Evolutionary conservation across 2,113 vertebrate species (phyloP).

Genomic region (Petrocephalus microphthalmus): DNA sequence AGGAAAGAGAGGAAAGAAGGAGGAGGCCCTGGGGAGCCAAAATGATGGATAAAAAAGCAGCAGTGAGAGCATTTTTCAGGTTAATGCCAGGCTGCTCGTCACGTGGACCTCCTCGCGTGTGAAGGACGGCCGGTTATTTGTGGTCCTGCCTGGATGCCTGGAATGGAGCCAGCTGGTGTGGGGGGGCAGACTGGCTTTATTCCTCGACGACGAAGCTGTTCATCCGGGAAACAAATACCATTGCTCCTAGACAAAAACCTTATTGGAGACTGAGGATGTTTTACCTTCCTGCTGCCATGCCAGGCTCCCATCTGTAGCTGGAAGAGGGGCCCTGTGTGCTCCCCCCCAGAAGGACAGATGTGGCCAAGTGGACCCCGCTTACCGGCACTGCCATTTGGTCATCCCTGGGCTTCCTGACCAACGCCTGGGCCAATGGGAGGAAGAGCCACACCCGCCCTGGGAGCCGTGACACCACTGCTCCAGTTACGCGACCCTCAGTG

Average conservation of each 20-base stretch:
- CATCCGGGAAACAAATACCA: neutral
- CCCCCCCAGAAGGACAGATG: neutral
- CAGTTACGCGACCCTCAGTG: neutral
- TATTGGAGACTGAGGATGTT: neutral
- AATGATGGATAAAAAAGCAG: neutral
- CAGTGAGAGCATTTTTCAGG: neutral
- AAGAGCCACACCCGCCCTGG: neutral
- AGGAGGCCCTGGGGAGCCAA: neutral
- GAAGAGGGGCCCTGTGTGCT: neutral
- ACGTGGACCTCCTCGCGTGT: constrained; percentile 7
- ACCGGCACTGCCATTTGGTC: neutral
- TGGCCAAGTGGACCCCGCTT: neutral
- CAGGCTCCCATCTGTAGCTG: neutral
- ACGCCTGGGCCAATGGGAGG: neutral
- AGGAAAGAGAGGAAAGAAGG: neutral
- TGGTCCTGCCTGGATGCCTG: constrained; percentile 13
- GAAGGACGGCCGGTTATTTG: neutral
- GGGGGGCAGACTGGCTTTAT: neutral
- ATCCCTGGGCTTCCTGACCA: neutral
- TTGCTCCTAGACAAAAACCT: neutral
- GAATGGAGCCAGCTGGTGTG: neutral
- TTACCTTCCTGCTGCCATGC: neutral
- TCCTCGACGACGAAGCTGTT: neutral
- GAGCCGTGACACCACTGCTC: neutral
- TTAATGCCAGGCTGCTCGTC: neutral